Evolutionary conservation across 2,113 vertebrate species (phyloP), one percentile per base, ranked within the genome.

Genomic region (Oreocharis arfaki): DNA sequence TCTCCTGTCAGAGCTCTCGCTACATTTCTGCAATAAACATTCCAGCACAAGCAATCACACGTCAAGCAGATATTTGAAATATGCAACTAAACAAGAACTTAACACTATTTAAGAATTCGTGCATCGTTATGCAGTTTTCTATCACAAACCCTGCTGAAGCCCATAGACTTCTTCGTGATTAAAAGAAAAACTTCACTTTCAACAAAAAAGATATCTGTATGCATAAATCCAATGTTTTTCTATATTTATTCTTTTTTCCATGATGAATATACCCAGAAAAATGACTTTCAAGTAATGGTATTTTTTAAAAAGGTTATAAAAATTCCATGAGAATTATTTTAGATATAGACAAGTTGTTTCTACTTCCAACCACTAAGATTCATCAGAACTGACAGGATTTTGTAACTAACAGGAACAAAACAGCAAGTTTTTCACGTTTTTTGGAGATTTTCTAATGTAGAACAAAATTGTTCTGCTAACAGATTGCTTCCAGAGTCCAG

Each of bases 61-160:
- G 96, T 98, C 98, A 98, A 97, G 96, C 22, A 98, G 98, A 98
- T 97, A 99, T 98, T 98, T 98, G 97, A 98, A 98, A 98, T 98
- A 98, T 98, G 98, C 95, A 96, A 98, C 98, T 97, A 96, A 98
- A 98, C 98, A 97, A 98, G 98, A 98, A 98, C 93, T 95, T 96
- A 94, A 98, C 59, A 24, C 24, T 56, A 32, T 53, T 87, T 68
- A 60, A 91, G 83, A 93, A 94, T 67, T 63, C 44, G 39, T 61
- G 30, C 87, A 69, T 79, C 37, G 1, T 59, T 68, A 37, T 15
- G 56, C 30, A 84, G 39, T 41, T 67, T 35, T 39, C 46, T 61
- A 80, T 53, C 3, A 0, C 42, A 77, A 84, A 77, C 10, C 4
- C 32, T 6, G 56, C 16, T 3, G 10, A 77, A 83, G 39, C 5